Evolutionary conservation across 2,113 vertebrate genomes (phyloP).

Genomic region (Isichthys henryi): DNA sequence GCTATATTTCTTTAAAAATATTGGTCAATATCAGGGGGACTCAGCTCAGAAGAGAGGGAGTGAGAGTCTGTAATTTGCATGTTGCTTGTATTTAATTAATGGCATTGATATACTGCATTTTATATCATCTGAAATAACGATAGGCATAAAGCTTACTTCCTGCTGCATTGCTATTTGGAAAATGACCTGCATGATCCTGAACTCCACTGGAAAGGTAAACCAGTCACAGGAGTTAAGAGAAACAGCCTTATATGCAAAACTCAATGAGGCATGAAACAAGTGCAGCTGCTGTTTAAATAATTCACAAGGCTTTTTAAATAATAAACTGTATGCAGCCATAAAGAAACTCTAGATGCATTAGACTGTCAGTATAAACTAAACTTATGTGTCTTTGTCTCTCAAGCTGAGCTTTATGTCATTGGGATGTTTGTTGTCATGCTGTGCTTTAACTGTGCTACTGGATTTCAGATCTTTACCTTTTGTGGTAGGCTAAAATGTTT

Average conservation of each 20-base stretch:
- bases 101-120: neutral
- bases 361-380: neutral
- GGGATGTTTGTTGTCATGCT: neutral
- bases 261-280: constrained; percentile 3
- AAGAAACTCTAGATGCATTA: neutral
- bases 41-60: neutral
- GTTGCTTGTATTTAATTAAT: neutral
- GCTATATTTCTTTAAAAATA: neutral
- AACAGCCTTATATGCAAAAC: neutral
- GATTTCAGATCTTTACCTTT: neutral
- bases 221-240: neutral
- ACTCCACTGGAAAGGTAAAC: neutral
- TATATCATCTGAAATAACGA: neutral
- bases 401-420: neutral
- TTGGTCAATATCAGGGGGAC: neutral
- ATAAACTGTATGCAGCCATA: neutral
- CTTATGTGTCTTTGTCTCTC: neutral
- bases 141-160: neutral
- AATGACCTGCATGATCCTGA: neutral
- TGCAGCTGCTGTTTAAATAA: neutral
- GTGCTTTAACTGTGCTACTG: neutral
- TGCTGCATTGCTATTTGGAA: neutral
- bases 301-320: neutral
- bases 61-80: neutral
- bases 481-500: neutral